Evolutionary conservation across 2,113 vertebrate genomes (phyloP).

Genomic region (Prolemur simus): DNA sequence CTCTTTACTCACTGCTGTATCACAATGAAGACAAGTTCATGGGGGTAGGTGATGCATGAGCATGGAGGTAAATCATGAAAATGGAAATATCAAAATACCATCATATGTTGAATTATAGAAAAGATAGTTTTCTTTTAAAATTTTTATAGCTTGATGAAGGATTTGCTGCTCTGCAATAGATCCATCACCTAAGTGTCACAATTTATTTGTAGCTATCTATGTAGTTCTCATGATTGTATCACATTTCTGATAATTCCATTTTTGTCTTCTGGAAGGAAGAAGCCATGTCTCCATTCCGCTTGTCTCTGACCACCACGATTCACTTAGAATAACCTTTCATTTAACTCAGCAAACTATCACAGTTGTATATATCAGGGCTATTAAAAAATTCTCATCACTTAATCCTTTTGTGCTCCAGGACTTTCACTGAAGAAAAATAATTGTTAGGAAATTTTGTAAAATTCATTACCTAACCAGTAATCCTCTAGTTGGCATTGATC

Average conservation of each 20-base stretch:
- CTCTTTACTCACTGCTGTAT: not conserved
- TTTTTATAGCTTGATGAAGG: not conserved
- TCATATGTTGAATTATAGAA: not conserved
- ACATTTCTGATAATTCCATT: not conserved
- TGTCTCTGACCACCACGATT: not conserved
- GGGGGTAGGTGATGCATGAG: not conserved
- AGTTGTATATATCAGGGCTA: not conserved
- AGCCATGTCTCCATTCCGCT: not conserved
- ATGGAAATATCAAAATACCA: not conserved
- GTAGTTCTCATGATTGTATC: not conserved
- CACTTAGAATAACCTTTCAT: not conserved
- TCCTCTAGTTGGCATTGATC: not conserved
- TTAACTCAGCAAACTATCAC: not conserved
- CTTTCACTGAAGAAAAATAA: slow-evolving; percentile 30
- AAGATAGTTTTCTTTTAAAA: not conserved
- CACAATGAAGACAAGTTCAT: not conserved
- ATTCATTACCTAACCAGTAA: slow-evolving; percentile 9
- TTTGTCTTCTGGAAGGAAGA: not conserved
- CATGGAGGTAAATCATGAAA: not conserved
- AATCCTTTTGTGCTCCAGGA: not conserved
- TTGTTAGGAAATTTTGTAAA: slow-evolving; percentile 22
- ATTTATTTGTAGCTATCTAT: not conserved
- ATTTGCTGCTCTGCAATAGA: not conserved
- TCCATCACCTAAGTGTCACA: not conserved
- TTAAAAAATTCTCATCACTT: slow-evolving; percentile 30